Conservation (phyloP, 37 sponge, comb jelly and placozoan genomes). For the Theonella swinhoei region DNA sequence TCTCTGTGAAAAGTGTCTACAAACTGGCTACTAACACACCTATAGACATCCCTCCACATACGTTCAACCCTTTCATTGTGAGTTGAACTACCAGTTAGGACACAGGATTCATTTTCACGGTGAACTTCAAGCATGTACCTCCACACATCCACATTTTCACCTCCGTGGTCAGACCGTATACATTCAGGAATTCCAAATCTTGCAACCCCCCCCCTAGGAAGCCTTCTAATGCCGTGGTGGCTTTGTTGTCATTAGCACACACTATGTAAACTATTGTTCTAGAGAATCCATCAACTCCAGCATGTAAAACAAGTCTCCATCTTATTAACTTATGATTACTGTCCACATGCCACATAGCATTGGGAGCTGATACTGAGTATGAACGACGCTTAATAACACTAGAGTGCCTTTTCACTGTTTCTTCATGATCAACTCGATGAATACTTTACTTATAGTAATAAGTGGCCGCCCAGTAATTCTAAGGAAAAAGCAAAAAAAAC, state of each 20-base stretch:
- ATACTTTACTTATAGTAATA: too few species aligned
- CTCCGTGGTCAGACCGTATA: conserved; percentile 41
- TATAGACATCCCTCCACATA: conserved; percentile 58
- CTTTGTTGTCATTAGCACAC: conserved; percentile 30
- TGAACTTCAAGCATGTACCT: conserved; percentile 41
- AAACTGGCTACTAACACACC: conserved; percentile 29
- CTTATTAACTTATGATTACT: conserved; percentile 57
- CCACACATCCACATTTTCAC: conserved; percentile 39
- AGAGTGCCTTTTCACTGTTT: conserved; percentile 7
- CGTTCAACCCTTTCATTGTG: conserved; percentile 68
- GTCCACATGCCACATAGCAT: too few species aligned
- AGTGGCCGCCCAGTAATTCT: too few species aligned
- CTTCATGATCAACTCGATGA: conserved; percentile 50
- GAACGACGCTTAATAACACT: conserved; percentile 17
- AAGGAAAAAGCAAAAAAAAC: too few species aligned
- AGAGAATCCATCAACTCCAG: conserved; percentile 34
- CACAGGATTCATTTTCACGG: background rate
- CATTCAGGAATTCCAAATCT: conserved; percentile 20
- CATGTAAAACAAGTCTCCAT: conserved; percentile 30
- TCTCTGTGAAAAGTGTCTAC: conserved; percentile 10
- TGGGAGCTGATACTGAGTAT: conserved; percentile 25
- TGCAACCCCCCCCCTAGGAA: conserved; percentile 3
- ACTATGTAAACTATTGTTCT: background rate
- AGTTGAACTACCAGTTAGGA: conserved; percentile 31
- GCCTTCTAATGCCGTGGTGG: conserved; percentile 17